phyloP scores from a whole-genome alignment of 2,888 invertebrate species.

The Lobophora halterata region DNA sequence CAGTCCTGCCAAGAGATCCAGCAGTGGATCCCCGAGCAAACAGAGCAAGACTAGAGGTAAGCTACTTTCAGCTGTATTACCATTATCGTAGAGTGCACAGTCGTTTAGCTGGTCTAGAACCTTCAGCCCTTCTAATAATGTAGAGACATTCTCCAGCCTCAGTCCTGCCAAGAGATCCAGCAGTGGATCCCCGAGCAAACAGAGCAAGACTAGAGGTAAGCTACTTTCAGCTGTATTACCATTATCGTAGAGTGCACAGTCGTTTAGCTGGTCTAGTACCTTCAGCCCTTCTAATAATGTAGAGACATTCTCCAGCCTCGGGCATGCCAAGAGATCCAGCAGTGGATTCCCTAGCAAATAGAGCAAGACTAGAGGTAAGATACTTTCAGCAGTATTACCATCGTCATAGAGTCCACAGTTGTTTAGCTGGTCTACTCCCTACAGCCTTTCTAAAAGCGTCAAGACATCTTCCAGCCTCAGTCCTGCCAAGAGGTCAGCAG shows the following conservation, averaged over 20 bases:
- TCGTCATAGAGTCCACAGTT: no score
- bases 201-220: constrained; percentile 89
- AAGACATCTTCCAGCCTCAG: no score
- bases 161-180: constrained; percentile 92
- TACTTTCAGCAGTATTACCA: background rate
- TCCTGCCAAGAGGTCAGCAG: no score
- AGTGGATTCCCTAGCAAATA: constrained; percentile 91
- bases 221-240: background rate
- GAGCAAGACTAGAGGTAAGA: constrained; percentile 88
- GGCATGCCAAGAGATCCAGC: constrained; percentile 90
- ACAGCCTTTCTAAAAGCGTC: no score
- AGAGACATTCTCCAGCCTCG: constrained; percentile 91
- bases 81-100: no score
- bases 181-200: constrained; percentile 90
- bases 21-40: constrained; percentile 91
- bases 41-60: constrained; percentile 89
- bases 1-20: constrained; percentile 91
- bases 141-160: constrained; percentile 91
- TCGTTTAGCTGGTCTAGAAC: no score
- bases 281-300: constrained; percentile 93
- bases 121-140: constrained; percentile 91
- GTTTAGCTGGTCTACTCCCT: no score
- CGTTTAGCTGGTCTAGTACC: no score
- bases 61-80: constrained; percentile 25
- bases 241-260: no score